Base-by-base conservation (phyloP, 2,797 vertebrate species). In the Betta splendens region DNA sequence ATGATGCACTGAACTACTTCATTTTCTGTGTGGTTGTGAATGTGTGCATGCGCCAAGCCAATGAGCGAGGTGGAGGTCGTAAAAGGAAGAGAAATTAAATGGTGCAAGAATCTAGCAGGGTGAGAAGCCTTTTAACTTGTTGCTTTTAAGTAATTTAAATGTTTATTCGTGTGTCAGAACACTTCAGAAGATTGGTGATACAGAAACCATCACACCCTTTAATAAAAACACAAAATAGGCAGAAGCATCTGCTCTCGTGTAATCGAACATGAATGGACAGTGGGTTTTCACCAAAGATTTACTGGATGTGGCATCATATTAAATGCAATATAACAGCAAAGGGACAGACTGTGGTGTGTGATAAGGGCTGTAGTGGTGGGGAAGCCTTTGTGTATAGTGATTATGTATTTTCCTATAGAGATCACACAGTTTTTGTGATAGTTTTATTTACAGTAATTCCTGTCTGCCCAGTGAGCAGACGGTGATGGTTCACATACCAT, bases 221-320 rank as follows among this genome's bases (percentile, higher is more conserved):
- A 55, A 54, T n/a, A 23, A 49, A 58, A 44, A 21, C 16, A 33
- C 42, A 36, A 58, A 53, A 21, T 1, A 5, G 47, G 38, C 11
- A 9, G 43, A 55, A 67, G 74, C 59, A 75, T 71, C 68, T 50
- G 80, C 74, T 79, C 36, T 59, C 43, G 32, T 52, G 44, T 70
- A 44, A 71, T 74, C 55, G 50, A 43, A 65, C 68, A 39, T 46
- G 18, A 64, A 57, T 26, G 11, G 54, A 85, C 77, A 86, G 82
- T 89, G 74, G 83, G 79, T 90, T 80, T 90, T 92, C 93, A 95
- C 94, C 95, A 96, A 97, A 96, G 95, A 96, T 66, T 71, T 84
- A 87, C n/a, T n/a, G n/a, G n/a, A n/a, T n/a, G 83, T 85, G 90
- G 87, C 80, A 81, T 87, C 82, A 68, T 65, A 69, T 85, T 21